Evolutionary conservation across 64 coral and sea anemone species (phyloP).

Genomic region (Actinia tenebrosa): DNA sequence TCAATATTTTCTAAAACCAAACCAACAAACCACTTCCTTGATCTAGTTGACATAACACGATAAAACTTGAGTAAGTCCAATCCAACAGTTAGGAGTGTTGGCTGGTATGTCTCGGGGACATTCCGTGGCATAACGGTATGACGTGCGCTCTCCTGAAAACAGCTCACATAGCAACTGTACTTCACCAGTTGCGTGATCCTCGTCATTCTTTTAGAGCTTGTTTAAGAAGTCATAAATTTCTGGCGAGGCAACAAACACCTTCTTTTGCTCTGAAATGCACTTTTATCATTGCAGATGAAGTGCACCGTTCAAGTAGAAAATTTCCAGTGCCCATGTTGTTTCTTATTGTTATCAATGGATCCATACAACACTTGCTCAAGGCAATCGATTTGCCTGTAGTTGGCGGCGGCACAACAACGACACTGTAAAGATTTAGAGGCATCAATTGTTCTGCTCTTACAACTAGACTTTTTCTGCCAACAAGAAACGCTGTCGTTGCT

Average conservation of each 20-base stretch:
- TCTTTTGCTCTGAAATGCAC: not conserved
- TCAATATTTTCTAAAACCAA: not conserved
- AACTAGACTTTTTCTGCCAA: not conserved
- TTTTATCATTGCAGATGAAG: not conserved
- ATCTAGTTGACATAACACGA: not conserved
- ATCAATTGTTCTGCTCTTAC: not conserved
- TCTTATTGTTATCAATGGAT: not conserved
- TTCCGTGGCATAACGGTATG: conserved; percentile 31
- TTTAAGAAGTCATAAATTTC: conserved; percentile 50
- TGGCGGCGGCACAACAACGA: conserved; percentile 33
- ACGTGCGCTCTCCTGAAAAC: conserved; percentile 40
- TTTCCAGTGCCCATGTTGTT: not conserved
- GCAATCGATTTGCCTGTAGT: conserved; percentile 61
- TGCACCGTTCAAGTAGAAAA: not conserved
- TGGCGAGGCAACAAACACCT: conserved; percentile 3
- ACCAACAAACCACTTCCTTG: conserved; percentile 16
- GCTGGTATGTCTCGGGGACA: not conserved
- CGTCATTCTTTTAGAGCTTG: conserved; percentile 41
- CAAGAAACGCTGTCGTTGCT: conserved; percentile 35
- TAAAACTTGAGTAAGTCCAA: not conserved
- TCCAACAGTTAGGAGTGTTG: not conserved
- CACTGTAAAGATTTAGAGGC: conserved; percentile 26
- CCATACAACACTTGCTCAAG: conserved; percentile 31
- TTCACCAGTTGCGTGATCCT: conserved; percentile 52
- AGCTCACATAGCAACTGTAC: conserved; percentile 43